Evolutionary conservation across 2,113 vertebrate species (phyloP), one percentile per base, ranked within the genome.

Genomic region (Xerus inauris): DNA sequence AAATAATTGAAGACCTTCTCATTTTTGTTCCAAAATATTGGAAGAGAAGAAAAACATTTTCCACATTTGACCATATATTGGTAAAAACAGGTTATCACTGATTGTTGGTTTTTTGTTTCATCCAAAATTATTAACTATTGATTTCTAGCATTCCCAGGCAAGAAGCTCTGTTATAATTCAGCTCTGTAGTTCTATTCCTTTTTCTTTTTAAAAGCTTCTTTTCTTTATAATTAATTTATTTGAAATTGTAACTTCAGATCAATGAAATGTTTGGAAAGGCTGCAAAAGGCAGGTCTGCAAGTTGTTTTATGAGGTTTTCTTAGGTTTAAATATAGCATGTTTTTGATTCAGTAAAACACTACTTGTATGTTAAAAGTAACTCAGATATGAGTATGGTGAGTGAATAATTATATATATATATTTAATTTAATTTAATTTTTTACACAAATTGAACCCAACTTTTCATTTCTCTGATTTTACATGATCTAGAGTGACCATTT

Each of bases 1-100:
- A 95, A 95, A 72, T 91, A 77, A 87, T 64, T 86, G n/a, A 77
- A 84, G 35, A 80, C 24, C 30, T 72, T 57, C 13, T 81, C 28
- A 32, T 47, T 73, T 94, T 49, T 49, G 17, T 85, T 90, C 20
- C 88, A 91, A 80, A 73, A 65, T 24, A 89, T 20, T 62, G 72
- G 3, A 92, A 51, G 47, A 45, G 32, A 86, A 38, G 67, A 89
- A 79, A 57, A 73, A n/a, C 0, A 65, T 84, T 91, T 89, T 38
- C 9, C 14, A 45, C 2, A 14, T 57, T 57, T 91, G 35, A 67
- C 22, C 59, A 40, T 92, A 0, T 84, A 82, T 83, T 94, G 51
- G 28, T 76, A 88, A 83, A 87, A 76, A 82, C 42, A 91, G 35
- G 64, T 92, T 32, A 49, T 73, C 38, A 73, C 54, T 17, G 16